phyloP scores from a whole-genome alignment of 2,113 vertebrate species.

The Malurus alboscapulatus region DNA sequence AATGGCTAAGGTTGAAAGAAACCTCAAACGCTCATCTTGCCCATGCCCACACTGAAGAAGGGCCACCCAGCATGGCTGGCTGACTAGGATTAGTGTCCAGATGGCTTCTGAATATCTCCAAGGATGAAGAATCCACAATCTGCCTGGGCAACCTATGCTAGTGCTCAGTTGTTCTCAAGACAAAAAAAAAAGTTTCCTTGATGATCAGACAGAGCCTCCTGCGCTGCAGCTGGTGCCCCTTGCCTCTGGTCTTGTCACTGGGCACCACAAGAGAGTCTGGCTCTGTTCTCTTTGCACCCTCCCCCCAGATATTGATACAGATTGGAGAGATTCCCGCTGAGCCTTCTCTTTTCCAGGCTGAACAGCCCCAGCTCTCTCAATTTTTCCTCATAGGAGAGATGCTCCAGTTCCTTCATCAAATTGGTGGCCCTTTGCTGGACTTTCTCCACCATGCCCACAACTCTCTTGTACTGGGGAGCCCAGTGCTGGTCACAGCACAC shows the following conservation, averaged over 20 bases:
- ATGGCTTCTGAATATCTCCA: background rate
- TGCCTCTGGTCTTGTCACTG: background rate
- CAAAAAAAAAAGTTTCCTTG: background rate
- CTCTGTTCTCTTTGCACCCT: background rate
- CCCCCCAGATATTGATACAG: background rate
- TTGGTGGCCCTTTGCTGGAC: background rate
- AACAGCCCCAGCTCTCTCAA: background rate
- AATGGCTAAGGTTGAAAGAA: background rate
- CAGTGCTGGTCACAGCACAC: background rate
- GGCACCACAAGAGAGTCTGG: background rate
- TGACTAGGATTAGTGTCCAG: background rate
- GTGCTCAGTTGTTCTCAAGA: background rate
- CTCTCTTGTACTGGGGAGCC: background rate
- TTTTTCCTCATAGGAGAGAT: background rate
- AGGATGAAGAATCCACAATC: background rate
- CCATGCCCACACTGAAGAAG: background rate
- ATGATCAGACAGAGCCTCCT: background rate
- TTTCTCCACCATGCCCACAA: accelerated
- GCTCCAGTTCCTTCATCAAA: background rate
- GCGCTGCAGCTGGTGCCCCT: background rate
- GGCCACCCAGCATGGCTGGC: background rate
- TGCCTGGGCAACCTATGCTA: background rate
- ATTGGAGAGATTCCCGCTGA: background rate
- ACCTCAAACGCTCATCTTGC: background rate
- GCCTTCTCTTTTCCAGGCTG: background rate